Evolutionary conservation across 2,797 vertebrate genomes (phyloP), one percentile per base, ranked within the genome.

Genomic region (Limnodromus scolopaceus): DNA sequence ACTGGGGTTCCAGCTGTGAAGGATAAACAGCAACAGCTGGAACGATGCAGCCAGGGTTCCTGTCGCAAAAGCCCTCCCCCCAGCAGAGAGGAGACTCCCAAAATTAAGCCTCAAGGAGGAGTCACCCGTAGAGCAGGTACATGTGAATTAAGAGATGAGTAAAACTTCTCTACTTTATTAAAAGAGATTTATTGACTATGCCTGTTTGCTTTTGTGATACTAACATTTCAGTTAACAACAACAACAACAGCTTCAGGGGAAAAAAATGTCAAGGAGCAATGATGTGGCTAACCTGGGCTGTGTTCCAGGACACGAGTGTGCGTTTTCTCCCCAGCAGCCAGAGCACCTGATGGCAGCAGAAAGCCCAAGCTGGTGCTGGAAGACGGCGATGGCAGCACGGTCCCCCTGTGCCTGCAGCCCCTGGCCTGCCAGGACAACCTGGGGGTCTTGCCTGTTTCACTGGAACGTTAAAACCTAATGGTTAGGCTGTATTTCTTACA

Each of bases 41-140:
- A 14, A 45, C 32, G 16, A 24, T 0, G 16, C 3, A 41, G 43
- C 8, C 6, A 39, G 5, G 24, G 15, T 19, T 36, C 5, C 18
- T 9, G 2, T 0, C 0, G 18, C 13, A 2, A 55, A n/a, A 25
- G 25, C 24, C 30, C 15, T 14, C 0, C 16, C 1, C 16, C 0
- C 1, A 28, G 27, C 17, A 28, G n/a, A 20, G 6, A 25, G 27
- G 25, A 23, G 17, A 3, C 27, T 48, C n/a, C 7, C 36, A 6
- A 10, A 46, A 43, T 6, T 5, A 11, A 32, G 8, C 24, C 27
- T 34, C 11, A 6, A 19, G 34, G 27, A 8, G 12, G 51, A 15
- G 15, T 8, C 20, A 8, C 23, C 3, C 10, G n/a, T 13, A 3
- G 1, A 18, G 27, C 39, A 25, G 57, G 13, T 8, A 17, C 20